Conservation (phyloP, 2,797 vertebrate genomes). For the Thalassophryne amazonica region DNA sequence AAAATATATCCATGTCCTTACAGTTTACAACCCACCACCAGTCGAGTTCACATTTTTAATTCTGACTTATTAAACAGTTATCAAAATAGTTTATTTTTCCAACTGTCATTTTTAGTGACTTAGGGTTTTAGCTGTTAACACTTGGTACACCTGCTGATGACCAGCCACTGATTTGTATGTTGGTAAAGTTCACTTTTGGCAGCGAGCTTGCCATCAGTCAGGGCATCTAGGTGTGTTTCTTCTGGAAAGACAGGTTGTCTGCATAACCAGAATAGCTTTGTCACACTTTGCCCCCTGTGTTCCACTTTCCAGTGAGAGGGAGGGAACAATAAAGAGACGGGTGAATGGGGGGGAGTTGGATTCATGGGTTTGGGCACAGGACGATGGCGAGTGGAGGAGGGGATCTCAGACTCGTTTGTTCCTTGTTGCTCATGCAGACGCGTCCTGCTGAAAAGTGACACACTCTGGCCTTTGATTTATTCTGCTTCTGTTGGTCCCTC, state of each 20-base stretch:
- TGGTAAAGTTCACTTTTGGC: conserved; percentile 19
- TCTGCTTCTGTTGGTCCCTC: background rate
- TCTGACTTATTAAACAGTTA: too few relatives aligned
- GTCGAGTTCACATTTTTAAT: too few relatives aligned
- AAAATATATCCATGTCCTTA: too few relatives aligned
- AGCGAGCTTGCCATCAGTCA: conserved; percentile 16
- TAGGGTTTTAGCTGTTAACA: too few relatives aligned
- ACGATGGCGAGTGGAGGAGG: conserved; percentile 48
- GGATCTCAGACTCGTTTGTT: conserved; percentile 39
- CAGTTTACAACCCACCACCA: too few relatives aligned
- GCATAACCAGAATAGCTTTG: conserved; percentile 63
- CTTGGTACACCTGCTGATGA: background rate
- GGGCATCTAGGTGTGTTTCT: conserved; percentile 25
- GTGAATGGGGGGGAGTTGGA: conserved; percentile 7
- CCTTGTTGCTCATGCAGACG: conserved; percentile 35
- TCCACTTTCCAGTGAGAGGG: conserved; percentile 51
- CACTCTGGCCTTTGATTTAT: background rate
- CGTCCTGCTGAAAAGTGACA: conserved; percentile 32
- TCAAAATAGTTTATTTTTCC: too few relatives aligned
- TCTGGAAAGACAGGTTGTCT: conserved; percentile 55
- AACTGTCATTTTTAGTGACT: background rate
- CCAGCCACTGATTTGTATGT: background rate
- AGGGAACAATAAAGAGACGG: conserved; percentile 5
- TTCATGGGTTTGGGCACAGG: conserved; percentile 24
- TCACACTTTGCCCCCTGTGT: conserved; percentile 59